phyloP scores from a whole-genome alignment of 2,888 invertebrate species.

The Steinernema carpocapsae region DNA sequence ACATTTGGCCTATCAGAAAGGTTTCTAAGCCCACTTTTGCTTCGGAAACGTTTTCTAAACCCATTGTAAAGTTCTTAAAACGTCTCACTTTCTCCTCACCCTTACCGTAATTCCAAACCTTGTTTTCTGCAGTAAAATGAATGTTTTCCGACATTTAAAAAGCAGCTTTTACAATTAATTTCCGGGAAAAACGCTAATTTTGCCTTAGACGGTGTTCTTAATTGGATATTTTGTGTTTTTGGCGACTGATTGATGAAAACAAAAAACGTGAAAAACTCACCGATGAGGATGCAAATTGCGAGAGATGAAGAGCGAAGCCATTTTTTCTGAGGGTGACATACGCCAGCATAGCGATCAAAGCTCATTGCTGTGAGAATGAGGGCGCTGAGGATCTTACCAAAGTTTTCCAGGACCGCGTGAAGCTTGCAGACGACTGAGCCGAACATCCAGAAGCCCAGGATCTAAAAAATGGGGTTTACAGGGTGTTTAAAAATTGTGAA shows the following conservation, averaged over 20 bases:
- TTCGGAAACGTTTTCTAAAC: too few relatives aligned
- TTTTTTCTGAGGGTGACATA: constrained; percentile 64
- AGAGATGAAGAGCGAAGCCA: constrained; percentile 57
- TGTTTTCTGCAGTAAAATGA: too few relatives aligned
- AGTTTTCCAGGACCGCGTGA: constrained; percentile 67
- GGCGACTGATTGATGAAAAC: not conserved
- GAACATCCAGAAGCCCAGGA: constrained; percentile 68
- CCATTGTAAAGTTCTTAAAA: too few relatives aligned
- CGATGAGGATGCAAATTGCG: constrained; percentile 61
- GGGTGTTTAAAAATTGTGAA: not conserved
- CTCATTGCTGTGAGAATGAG: constrained; percentile 63
- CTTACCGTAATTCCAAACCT: too few relatives aligned
- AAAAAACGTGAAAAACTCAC: constrained; percentile 40
- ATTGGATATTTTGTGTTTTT: constrained; percentile 34
- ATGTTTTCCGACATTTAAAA: too few relatives aligned
- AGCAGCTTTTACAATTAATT: too few relatives aligned
- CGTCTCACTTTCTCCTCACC: not conserved
- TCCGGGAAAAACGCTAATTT: not conserved
- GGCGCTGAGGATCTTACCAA: constrained; percentile 65
- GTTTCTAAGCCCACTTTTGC: too few relatives aligned
- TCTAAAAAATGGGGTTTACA: constrained; percentile 45
- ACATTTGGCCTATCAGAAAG: too few relatives aligned
- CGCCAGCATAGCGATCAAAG: constrained; percentile 66
- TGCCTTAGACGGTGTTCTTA: constrained; percentile 23
- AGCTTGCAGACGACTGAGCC: constrained; percentile 65